These are phyloP conservation scores for Polia nebulosa DNA, from an alignment of 2,888 invertebrate species.

Conservation along the genomic window DNA sequence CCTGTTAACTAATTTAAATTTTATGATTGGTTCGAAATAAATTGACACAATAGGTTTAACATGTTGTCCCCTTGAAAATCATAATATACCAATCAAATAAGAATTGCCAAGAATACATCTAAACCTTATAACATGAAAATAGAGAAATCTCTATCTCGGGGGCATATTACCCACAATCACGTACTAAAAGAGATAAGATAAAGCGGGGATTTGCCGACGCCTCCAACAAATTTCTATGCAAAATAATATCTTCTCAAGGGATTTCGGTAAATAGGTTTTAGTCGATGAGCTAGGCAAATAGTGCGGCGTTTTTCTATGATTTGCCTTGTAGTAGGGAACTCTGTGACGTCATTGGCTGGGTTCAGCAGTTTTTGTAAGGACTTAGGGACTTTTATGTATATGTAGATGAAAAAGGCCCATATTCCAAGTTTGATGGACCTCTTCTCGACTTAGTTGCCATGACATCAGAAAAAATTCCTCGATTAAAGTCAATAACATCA, in stretches of 20 bases:
- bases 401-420: not conserved
- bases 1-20: no score
- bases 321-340: slow-evolving; percentile 16
- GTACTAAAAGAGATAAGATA: slow-evolving; percentile 63
- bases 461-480: not conserved
- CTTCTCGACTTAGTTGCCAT: not conserved
- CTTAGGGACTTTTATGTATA: not conserved
- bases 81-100: not conserved
- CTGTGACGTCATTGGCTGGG: slow-evolving; percentile 6
- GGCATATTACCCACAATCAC: slow-evolving; percentile 61
- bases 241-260: slow-evolving; percentile 65
- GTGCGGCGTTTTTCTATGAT: slow-evolving; percentile 39
- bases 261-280: slow-evolving; percentile 64
- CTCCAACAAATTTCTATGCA: slow-evolving; percentile 66
- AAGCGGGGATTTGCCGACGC: slow-evolving; percentile 57
- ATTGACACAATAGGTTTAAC: not conserved
- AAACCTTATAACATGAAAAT: slow-evolving; percentile 23
- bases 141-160: slow-evolving; percentile 36
- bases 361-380: not conserved
- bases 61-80: not conserved
- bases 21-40: no score
- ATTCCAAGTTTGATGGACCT: not conserved
- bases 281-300: slow-evolving; percentile 56
- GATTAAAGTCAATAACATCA: not conserved
- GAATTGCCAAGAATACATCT: slow-evolving; percentile 1